Conservation (phyloP, 2,888 invertebrate species). For the Ommatoiulus sabulosus region DNA sequence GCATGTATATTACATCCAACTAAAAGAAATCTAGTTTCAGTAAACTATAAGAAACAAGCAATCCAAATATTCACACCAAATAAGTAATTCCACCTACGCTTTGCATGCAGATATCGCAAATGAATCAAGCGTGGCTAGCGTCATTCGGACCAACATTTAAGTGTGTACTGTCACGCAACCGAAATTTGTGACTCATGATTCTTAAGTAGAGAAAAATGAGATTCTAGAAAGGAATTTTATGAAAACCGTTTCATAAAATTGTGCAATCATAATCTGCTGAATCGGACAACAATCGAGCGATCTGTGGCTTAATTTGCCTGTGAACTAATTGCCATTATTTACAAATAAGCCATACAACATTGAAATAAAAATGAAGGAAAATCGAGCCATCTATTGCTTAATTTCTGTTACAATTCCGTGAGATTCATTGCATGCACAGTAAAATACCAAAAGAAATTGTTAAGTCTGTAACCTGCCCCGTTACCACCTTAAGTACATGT, state of each 20-base stretch:
- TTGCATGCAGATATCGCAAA: not conserved
- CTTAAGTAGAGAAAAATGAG: not conserved
- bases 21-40: too few relatives aligned
- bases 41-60: too few relatives aligned
- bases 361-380: too few relatives aligned
- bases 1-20: too few relatives aligned
- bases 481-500: not conserved
- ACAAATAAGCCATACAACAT: too few relatives aligned
- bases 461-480: not conserved
- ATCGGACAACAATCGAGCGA: not conserved
- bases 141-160: not conserved
- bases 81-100: not conserved
- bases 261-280: not conserved
- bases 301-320: too few relatives aligned
- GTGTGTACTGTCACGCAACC: too few relatives aligned
- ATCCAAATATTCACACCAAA: too few relatives aligned
- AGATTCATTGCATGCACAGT: not conserved
- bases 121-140: not conserved
- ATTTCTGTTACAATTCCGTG: too few relatives aligned
- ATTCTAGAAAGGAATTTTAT: not conserved
- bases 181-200: not conserved
- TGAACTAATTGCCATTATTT: too few relatives aligned
- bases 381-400: too few relatives aligned
- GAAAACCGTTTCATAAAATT: not conserved
- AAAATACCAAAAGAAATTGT: conserved; percentile 17